These are phyloP conservation scores for Apodemia hepburni DNA, from an alignment of 2,888 invertebrate genomes.

Conservation along the genomic window DNA sequence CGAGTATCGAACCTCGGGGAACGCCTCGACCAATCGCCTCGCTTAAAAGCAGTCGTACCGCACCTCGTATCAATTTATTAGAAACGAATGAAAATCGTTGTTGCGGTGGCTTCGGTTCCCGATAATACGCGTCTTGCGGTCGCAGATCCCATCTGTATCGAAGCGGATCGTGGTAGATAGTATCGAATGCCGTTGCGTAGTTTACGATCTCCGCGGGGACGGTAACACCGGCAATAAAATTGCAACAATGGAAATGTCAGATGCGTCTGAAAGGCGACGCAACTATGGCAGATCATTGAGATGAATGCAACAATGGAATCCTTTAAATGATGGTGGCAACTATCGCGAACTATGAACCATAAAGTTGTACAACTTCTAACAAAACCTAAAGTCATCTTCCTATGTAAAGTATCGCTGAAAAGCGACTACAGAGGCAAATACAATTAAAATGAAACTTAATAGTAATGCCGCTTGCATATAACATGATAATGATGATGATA, in stretches of 20 bases:
- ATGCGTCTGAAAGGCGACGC: conserved; percentile 72
- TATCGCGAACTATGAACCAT: conserved; percentile 61
- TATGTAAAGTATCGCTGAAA: not conserved
- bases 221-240: conserved; percentile 78
- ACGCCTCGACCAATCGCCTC: conserved; percentile 68
- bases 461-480: too few relatives aligned
- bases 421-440: not conserved
- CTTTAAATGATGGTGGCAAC: conserved; percentile 71
- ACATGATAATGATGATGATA: too few relatives aligned
- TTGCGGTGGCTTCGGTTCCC: conserved; percentile 70
- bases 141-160: conserved; percentile 62
- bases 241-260: conserved; percentile 76
- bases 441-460: not conserved
- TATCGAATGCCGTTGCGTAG: conserved; percentile 68
- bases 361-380: conserved; percentile 53
- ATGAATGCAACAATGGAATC: conserved; percentile 76
- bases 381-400: conserved; percentile 41
- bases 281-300: conserved; percentile 69
- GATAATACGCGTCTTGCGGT: conserved; percentile 70
- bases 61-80: conserved; percentile 76
- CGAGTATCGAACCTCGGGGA: conserved; percentile 66
- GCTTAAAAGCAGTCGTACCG: conserved; percentile 47
- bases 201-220: conserved; percentile 73
- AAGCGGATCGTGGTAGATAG: conserved; percentile 58
- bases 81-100: conserved; percentile 74